Conservation (phyloP, 2,888 invertebrate genomes). For the Sthenelais limicola region DNA sequence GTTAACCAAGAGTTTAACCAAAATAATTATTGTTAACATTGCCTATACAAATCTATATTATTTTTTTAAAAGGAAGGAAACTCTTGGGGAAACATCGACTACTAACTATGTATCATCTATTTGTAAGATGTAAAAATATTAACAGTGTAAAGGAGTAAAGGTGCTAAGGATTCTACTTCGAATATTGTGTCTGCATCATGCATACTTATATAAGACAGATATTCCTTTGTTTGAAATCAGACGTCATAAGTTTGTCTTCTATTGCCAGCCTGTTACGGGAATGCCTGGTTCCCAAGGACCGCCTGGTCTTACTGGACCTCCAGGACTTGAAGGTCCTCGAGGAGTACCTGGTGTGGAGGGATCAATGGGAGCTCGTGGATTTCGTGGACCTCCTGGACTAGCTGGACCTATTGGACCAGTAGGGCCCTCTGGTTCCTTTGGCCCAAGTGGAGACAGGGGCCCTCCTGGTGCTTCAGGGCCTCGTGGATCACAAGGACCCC, state of each 20-base stretch:
- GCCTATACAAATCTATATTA: background rate
- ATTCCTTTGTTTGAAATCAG: too few relatives aligned
- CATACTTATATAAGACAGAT: too few relatives aligned
- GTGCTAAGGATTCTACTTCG: too few relatives aligned
- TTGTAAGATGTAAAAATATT: too few relatives aligned
- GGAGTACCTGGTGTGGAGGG: constrained; percentile 11
- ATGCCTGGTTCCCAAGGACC: constrained; percentile 31
- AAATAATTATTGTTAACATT: too few relatives aligned
- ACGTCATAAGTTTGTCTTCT: too few relatives aligned
- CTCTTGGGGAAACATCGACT: too few relatives aligned
- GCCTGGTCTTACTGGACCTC: constrained; percentile 39
- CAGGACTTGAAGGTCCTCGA: constrained; percentile 16
- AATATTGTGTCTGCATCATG: too few relatives aligned
- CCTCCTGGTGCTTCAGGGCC: background rate
- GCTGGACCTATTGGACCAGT: constrained; percentile 38
- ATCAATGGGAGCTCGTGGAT: constrained; percentile 38
- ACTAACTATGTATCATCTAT: too few relatives aligned
- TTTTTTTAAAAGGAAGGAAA: constrained; percentile 11
- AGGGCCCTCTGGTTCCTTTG: constrained; percentile 42
- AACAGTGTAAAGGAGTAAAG: too few relatives aligned
- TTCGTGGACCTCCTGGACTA: constrained; percentile 20
- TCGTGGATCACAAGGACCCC: constrained; percentile 20
- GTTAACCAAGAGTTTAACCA: too few relatives aligned
- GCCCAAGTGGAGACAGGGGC: constrained; percentile 13
- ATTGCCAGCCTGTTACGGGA: too few relatives aligned